Conservation (phyloP, 2,113 vertebrate species). For the Tiliqua scincoides region DNA sequence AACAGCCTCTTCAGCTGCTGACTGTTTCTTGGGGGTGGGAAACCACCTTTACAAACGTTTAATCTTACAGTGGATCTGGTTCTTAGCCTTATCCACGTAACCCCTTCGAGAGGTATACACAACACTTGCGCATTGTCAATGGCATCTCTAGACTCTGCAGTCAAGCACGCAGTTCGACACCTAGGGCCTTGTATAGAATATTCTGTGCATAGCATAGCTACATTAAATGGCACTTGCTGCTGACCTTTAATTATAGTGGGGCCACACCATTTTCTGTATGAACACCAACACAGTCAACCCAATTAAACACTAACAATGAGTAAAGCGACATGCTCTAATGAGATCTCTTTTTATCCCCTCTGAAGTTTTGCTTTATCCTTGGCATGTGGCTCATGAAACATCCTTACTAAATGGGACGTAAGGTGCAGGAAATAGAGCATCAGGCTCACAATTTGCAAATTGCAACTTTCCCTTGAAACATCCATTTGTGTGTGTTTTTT, state of each 20-base stretch:
- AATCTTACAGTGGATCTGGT: too few species aligned
- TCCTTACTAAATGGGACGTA: conserved; percentile 81
- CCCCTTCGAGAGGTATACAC: too few species aligned
- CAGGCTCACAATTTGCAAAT: conserved; percentile 80
- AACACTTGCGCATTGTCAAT: too few species aligned
- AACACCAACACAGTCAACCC: conserved; percentile 67
- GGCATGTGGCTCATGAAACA: conserved; percentile 83
- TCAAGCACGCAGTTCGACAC: not conserved
- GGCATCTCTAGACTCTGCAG: too few species aligned
- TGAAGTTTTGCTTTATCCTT: conserved; percentile 79
- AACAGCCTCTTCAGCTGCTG: too few species aligned
- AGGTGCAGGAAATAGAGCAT: conserved; percentile 80
- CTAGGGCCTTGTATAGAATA: not conserved
- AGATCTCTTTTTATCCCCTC: conserved; percentile 71
- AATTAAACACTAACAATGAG: conserved; percentile 71
- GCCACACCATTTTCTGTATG: conserved; percentile 59
- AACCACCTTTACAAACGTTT: too few species aligned
- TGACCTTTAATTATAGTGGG: conserved; percentile 66
- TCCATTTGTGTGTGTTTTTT: not conserved
- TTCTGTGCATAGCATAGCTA: conserved; percentile 34
- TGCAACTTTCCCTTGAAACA: conserved; percentile 60
- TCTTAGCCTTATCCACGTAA: too few species aligned
- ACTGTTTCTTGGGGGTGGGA: too few species aligned
- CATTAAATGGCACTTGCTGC: conserved; percentile 60
- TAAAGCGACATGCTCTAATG: conserved; percentile 71